Conservation (phyloP, 2,888 invertebrate species). For the Eilema caniola region DNA sequence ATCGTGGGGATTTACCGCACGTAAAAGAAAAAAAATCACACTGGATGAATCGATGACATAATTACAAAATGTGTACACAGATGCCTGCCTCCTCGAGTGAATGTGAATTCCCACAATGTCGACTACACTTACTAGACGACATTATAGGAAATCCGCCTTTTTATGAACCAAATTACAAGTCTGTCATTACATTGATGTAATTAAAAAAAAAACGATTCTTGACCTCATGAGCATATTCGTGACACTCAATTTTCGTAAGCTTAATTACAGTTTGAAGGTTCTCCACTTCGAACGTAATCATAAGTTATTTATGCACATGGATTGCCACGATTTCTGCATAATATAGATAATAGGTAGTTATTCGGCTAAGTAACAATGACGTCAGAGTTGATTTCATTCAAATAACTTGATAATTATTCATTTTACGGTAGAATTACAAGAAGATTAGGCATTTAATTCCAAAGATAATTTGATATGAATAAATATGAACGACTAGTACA, state of each 20-base stretch:
- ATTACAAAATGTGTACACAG: too few relatives aligned
- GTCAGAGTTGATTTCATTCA: conserved; percentile 2
- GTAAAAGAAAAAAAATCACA: too few relatives aligned
- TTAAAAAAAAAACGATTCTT: conserved; percentile 3
- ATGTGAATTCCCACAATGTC: not conserved
- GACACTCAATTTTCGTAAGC: not conserved
- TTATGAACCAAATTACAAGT: not conserved
- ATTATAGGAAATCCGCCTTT: conserved; percentile 1
- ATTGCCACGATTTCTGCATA: not conserved
- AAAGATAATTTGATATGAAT: not conserved
- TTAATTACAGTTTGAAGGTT: conserved; percentile 4
- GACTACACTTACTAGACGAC: not conserved
- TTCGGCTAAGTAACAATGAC: not conserved
- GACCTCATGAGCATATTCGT: not conserved
- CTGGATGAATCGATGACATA: too few relatives aligned
- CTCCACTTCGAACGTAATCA: not conserved
- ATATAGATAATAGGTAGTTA: conserved; percentile 1
- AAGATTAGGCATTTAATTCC: not conserved
- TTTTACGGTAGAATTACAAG: not conserved
- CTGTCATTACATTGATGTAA: not conserved
- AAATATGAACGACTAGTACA: not conserved
- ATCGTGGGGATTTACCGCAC: too few relatives aligned
- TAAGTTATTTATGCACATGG: not conserved
- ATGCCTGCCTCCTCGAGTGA: too few relatives aligned
- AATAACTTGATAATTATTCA: not conserved